These are phyloP conservation scores for Myocastor coypus DNA, from an alignment of 2,113 vertebrate species.

Conservation along the genomic window DNA sequence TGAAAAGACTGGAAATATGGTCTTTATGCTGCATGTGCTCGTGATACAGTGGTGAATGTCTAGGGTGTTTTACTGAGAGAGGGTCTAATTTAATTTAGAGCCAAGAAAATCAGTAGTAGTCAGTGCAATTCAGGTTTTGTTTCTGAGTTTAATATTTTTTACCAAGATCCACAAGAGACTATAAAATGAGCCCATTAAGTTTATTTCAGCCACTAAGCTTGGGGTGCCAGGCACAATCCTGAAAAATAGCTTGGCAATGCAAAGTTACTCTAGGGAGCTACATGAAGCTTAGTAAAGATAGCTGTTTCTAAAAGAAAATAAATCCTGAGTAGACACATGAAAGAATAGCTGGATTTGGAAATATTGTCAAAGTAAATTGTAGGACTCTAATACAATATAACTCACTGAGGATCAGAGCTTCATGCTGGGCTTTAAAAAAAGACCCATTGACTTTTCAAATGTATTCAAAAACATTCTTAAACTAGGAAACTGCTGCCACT, in stretches of 20 bases:
- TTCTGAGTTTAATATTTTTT: constrained; percentile 53
- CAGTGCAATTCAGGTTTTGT: constrained; percentile 8
- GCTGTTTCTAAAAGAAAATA: constrained; percentile 45
- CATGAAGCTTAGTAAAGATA: constrained; percentile 26
- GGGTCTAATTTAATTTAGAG: neutral
- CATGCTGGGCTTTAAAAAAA: neutral
- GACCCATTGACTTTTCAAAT: neutral
- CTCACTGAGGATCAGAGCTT: neutral
- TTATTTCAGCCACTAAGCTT: constrained; percentile 15
- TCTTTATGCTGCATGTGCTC: accelerated
- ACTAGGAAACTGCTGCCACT: neutral
- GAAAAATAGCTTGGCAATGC: constrained; percentile 26
- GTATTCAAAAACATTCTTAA: neutral
- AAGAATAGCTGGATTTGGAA: constrained; percentile 53
- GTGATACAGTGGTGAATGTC: neutral
- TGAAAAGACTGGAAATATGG: neutral
- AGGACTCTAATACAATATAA: neutral
- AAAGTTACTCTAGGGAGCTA: neutral
- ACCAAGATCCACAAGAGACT: constrained; percentile 22
- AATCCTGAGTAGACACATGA: neutral
- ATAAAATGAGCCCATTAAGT: constrained; percentile 53
- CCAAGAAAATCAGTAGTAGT: neutral
- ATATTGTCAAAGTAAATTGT: neutral
- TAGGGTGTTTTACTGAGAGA: neutral
- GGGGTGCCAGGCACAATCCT: neutral